phyloP scores from a whole-genome alignment of 2,888 invertebrate species.

The Leptopilina myrica region DNA sequence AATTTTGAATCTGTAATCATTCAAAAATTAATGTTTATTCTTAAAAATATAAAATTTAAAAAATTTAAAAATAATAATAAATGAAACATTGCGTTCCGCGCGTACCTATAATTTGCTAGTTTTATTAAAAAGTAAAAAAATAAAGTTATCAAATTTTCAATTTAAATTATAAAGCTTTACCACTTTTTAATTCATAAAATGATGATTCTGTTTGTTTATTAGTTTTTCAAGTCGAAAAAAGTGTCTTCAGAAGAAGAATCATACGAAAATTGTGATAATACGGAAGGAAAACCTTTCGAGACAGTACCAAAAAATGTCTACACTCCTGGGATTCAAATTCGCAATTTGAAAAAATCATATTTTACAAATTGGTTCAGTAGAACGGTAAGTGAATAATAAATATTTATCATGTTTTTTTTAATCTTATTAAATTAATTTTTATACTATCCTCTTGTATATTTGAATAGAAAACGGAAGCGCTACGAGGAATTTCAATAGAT shows the following conservation, averaged over 20 bases:
- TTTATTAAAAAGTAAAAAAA: too few relatives aligned
- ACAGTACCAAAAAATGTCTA: constrained; percentile 61
- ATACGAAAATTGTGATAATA: constrained; percentile 59
- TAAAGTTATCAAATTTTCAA: too few relatives aligned
- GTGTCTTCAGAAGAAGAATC: constrained; percentile 63
- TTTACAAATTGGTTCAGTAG: constrained; percentile 62
- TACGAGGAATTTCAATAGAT: constrained; percentile 69
- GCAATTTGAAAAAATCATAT: constrained; percentile 77
- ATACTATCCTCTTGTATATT: not conserved
- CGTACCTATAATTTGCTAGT: too few relatives aligned
- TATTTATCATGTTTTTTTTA: not conserved
- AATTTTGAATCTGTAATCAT: too few relatives aligned
- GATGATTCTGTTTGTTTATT: constrained; percentile 43
- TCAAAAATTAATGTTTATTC: too few relatives aligned
- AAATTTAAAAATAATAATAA: too few relatives aligned
- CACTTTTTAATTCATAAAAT: not conserved
- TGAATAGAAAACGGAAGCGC: constrained; percentile 63
- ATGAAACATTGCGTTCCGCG: too few relatives aligned
- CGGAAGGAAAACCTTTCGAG: constrained; percentile 73
- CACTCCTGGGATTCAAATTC: constrained; percentile 77
- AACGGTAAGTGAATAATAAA: constrained; percentile 57
- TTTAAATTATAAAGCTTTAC: too few relatives aligned
- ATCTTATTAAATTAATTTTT: constrained; percentile 18
- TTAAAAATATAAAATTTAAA: too few relatives aligned
- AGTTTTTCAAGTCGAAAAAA: constrained; percentile 67